Evolutionary conservation across 2,888 invertebrate species (phyloP).

Genomic region (Villa cingulata): DNA sequence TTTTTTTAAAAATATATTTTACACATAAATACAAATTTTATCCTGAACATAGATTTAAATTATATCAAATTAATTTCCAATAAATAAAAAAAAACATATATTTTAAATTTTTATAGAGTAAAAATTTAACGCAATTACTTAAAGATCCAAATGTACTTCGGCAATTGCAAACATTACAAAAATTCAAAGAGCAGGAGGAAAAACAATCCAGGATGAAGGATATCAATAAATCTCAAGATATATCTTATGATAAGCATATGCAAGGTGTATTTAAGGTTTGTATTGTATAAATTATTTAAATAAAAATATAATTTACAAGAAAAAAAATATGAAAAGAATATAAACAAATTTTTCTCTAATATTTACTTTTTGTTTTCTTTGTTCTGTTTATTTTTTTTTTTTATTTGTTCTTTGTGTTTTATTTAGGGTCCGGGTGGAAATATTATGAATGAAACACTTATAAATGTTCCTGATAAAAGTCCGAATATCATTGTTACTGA

Average conservation of each 20-base stretch:
- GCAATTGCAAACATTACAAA: conserved; percentile 70
- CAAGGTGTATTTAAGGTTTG: conserved; percentile 58
- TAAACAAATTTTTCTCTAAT: neutral
- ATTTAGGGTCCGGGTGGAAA: conserved; percentile 6
- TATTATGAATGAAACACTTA: conserved; percentile 35
- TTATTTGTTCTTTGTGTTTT: too few species aligned
- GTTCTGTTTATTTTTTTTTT: too few species aligned
- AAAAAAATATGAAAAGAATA: neutral
- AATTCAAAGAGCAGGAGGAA: conserved; percentile 46
- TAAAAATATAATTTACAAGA: neutral
- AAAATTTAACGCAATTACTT: conserved; percentile 38
- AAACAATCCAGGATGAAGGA: conserved; percentile 53
- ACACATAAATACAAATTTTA: neutral
- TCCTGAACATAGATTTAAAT: too few species aligned
- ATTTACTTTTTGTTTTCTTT: too few species aligned
- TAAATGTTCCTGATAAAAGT: conserved; percentile 46
- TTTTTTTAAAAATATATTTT: neutral
- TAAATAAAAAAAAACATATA: too few species aligned
- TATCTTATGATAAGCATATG: conserved; percentile 60
- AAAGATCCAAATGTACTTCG: conserved; percentile 80
- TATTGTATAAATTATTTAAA: conserved; percentile 5
- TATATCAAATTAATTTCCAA: conserved; percentile 11
- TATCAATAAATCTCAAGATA: conserved; percentile 57
- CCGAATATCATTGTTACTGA: conserved; percentile 48
- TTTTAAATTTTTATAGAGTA: conserved; percentile 22